Conservation (phyloP, 2,113 vertebrate genomes). For the Sialia sialis region DNA sequence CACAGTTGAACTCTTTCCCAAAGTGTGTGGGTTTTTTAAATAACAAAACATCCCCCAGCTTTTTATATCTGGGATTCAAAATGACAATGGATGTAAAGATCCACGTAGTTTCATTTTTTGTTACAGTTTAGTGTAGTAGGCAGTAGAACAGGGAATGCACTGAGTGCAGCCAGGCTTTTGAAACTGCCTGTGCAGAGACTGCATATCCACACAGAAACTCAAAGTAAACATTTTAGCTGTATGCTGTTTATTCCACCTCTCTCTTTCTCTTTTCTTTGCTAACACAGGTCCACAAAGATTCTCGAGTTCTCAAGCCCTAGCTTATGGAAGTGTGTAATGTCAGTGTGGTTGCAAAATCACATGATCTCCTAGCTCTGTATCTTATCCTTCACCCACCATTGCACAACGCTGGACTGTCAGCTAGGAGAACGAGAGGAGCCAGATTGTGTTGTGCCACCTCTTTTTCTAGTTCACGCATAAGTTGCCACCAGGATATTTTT, state of each 20-base stretch:
- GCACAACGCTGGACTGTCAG: constrained; percentile 5
- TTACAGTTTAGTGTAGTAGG: neutral
- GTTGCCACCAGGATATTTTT: neutral
- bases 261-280: constrained; percentile 53
- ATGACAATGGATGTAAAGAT: neutral
- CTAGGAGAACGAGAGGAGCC: constrained; percentile 8
- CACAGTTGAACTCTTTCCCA: neutral
- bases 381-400: neutral
- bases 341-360: constrained; percentile 6
- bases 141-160: neutral
- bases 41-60: neutral
- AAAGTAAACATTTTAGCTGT: neutral
- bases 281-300: constrained; percentile 38
- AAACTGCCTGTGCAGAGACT: neutral
- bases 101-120: neutral
- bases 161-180: neutral
- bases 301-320: constrained; percentile 22
- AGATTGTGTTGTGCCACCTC: constrained; percentile 26
- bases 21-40: neutral
- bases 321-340: constrained; percentile 35
- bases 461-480: constrained; percentile 9
- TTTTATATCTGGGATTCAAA: neutral
- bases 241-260: constrained; percentile 30
- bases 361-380: constrained; percentile 6
- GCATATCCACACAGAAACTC: neutral